Base-by-base conservation (phyloP, 1,140 invertebrate species). In the Ptiloglossa arizonensis region DNA sequence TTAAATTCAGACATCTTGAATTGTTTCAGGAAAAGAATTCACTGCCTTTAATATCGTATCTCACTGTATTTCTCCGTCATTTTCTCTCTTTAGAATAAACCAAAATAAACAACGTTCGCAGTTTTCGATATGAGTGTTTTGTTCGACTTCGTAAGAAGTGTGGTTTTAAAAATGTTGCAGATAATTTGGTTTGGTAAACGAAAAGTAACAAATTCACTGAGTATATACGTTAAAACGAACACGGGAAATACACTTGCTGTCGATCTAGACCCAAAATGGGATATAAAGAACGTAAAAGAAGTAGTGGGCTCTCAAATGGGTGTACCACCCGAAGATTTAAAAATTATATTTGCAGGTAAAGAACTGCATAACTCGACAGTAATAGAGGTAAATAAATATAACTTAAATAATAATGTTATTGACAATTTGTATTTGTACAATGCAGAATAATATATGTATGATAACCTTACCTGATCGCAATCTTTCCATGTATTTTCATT, bases 291-390 rank as follows among this genome's bases (percentile, higher is more conserved):
- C 82, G 94, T 97, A 0, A 97, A 97, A 89, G 94, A 96, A 90
- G 89, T 95, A 54, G 93, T 97, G 11, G 95, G 95, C 0, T 94
- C 95, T 3, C 93, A 95, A 88, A 91, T 97, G 59, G 95, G 95
- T 0, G 92, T 96, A 62, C 89, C 94, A 54, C 94, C 95, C 1
- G 94, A 96, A 27, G 95, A 97, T 87, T 93, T 97, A 4, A 96
- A 96, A 90, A 96, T 97, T 56, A 97, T 97, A 88, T 96, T 97
- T 91, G 96, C 96, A 57, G 97, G 97, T 19, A 97, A 97, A 91
- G 96, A 97, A 88, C 90, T 97, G 1, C 94, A 95, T 72, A 95
- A 97, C 91, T 94, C 95, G 15, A 95, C 94, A 17, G 93, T 95
- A 50, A 94, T 97, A 79, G 94, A 96, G 91, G 96, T 96, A 79